These are phyloP conservation scores for Mythimna loreyi DNA, from an alignment of 2,888 invertebrate genomes.

Conservation along the genomic window DNA sequence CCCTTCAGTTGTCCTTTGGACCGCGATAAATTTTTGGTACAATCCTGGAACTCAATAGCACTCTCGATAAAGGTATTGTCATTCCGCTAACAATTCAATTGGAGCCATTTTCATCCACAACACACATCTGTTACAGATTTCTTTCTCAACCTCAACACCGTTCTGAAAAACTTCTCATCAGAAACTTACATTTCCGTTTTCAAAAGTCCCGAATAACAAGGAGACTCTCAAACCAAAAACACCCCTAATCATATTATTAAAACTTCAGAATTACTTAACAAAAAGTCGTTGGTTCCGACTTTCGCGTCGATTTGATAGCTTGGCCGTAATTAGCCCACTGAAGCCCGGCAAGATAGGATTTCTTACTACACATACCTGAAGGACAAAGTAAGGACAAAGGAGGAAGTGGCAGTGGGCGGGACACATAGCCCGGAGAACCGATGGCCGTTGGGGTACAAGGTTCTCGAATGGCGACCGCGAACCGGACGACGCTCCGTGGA, in stretches of 20 bases:
- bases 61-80: no score
- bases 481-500: no score
- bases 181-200: slow-evolving; percentile 15
- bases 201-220: slow-evolving; percentile 36
- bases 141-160: background rate
- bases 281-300: slow-evolving; percentile 25
- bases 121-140: slow-evolving; percentile 23
- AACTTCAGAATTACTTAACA: slow-evolving; percentile 40
- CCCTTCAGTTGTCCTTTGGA: no score
- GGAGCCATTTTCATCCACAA: background rate
- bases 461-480: no score
- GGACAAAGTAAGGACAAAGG: no score
- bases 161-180: slow-evolving; percentile 9
- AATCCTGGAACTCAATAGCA: no score
- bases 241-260: slow-evolving; percentile 42
- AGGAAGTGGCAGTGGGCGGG: no score
- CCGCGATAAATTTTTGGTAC: no score
- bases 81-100: background rate
- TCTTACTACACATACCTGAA: slow-evolving; percentile 4
- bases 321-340: slow-evolving; percentile 27
- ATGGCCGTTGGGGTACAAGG: no score
- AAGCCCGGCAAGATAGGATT: background rate
- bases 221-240: slow-evolving; percentile 22
- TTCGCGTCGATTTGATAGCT: slow-evolving; percentile 20
- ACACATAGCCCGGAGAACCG: no score